Conservation (phyloP, 2,888 invertebrate species). For the Odontocolon sp. region DNA sequence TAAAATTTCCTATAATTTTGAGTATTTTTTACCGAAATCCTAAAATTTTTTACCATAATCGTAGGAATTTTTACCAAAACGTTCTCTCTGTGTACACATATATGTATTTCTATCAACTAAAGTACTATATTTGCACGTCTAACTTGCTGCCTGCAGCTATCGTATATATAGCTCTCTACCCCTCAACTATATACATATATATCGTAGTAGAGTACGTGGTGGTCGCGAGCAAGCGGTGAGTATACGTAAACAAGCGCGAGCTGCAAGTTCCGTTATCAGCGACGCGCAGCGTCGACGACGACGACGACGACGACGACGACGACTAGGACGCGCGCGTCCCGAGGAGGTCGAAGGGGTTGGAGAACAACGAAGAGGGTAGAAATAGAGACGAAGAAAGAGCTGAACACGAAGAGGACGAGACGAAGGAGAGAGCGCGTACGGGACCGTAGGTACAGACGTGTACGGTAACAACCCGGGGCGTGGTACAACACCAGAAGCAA, state of each 20-base stretch:
- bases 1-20: too few relatives aligned
- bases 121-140: conserved; percentile 39
- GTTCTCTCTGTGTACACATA: too few relatives aligned
- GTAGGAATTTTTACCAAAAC: too few relatives aligned
- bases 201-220: conserved; percentile 39
- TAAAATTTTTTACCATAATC: too few relatives aligned
- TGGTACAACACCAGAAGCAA: conserved; percentile 44
- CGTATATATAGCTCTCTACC: not conserved
- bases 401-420: conserved; percentile 40
- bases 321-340: conserved; percentile 56
- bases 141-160: conserved; percentile 23
- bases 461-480: conserved; percentile 46
- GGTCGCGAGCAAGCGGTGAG: conserved; percentile 57
- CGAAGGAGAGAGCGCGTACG: conserved; percentile 23
- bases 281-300: conserved; percentile 76
- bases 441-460: conserved; percentile 20
- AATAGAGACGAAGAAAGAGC: conserved; percentile 1
- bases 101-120: too few relatives aligned
- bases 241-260: conserved; percentile 73
- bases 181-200: not conserved
- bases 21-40: too few relatives aligned
- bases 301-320: conserved; percentile 62
- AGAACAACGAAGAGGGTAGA: conserved; percentile 53
- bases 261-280: conserved; percentile 77
- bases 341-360: conserved; percentile 43